Conservation (phyloP, 2,113 vertebrate species). For the Colinus virginianus region DNA sequence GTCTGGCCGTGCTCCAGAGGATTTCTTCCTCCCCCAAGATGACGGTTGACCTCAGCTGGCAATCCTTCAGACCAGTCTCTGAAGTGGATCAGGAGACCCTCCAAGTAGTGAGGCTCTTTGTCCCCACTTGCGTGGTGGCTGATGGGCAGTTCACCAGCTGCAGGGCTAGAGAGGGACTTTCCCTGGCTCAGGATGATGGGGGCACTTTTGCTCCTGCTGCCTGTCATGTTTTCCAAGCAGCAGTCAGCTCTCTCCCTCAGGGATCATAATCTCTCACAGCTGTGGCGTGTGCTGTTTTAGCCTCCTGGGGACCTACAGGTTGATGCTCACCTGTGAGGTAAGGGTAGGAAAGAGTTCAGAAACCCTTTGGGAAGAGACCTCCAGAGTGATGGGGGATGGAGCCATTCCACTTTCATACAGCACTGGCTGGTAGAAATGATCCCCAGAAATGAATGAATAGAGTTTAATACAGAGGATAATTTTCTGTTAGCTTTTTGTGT, state of each 20-base stretch:
- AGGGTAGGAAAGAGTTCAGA: background rate
- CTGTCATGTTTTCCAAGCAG: background rate
- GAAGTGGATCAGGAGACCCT: background rate
- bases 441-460: background rate
- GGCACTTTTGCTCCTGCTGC: fast-evolving
- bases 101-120: background rate
- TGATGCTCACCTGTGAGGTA: background rate
- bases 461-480: background rate
- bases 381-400: background rate
- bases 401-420: fast-evolving
- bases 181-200: fast-evolving
- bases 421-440: background rate
- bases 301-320: background rate
- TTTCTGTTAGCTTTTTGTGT: background rate
- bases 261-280: fast-evolving
- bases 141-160: too few relatives aligned
- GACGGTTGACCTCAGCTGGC: background rate
- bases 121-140: background rate
- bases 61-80: background rate
- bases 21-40: background rate
- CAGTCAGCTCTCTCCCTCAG: fast-evolving
- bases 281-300: fast-evolving
- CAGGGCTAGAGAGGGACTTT: background rate
- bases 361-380: background rate
- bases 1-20: background rate